These are phyloP conservation scores for Diorhabda sublineata DNA, from an alignment of 1,140 invertebrate species.

Conservation along the genomic window DNA sequence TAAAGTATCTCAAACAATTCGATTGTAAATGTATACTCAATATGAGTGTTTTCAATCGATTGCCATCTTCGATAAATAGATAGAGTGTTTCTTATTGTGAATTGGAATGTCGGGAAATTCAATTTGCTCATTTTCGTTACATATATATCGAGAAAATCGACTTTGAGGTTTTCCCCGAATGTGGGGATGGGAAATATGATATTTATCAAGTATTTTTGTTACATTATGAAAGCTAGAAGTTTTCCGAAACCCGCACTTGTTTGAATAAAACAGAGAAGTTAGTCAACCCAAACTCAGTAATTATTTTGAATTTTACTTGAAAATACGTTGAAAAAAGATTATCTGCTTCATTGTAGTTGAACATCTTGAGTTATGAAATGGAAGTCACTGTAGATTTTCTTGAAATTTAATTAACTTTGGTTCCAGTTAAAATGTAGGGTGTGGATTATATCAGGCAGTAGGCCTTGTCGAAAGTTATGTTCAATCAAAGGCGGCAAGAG, in stretches of 20 bases:
- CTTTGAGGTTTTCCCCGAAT: not conserved
- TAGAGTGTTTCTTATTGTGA: not conserved
- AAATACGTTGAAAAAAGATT: too few species aligned
- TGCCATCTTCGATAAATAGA: not conserved
- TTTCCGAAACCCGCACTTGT: too few species aligned
- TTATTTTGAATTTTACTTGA: too few species aligned
- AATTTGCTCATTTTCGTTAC: not conserved
- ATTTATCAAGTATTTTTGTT: not conserved
- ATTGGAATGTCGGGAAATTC: not conserved
- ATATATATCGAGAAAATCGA: slow-evolving; percentile 1
- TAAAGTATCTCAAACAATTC: too few species aligned
- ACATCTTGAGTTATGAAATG: too few species aligned
- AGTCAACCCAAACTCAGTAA: too few species aligned
- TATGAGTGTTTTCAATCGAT: not conserved
- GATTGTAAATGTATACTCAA: too few species aligned
- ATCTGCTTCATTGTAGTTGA: too few species aligned
- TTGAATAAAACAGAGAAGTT: too few species aligned
- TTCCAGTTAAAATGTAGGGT: not conserved
- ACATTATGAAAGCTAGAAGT: too few species aligned
- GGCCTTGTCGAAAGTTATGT: not conserved
- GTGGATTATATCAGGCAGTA: not conserved
- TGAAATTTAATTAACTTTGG: not conserved
- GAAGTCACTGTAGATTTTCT: too few species aligned
- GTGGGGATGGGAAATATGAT: not conserved
- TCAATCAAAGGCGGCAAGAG: slow-evolving; percentile 3